Evolutionary conservation across 2,797 vertebrate genomes (phyloP).

Genomic region (Lutjanus argentimaculatus): DNA sequence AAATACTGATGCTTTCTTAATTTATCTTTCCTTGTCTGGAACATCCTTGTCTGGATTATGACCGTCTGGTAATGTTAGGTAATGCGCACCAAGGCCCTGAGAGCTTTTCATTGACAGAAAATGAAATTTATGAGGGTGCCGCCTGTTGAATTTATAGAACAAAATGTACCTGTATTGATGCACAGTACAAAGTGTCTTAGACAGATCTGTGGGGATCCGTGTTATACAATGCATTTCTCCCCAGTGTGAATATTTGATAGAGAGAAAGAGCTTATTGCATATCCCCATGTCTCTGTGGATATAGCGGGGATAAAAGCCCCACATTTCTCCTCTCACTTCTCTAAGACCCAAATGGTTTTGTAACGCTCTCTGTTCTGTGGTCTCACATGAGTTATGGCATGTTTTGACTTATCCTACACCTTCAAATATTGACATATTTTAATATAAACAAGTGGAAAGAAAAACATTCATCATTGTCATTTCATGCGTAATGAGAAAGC

Average conservation of each 20-base stretch:
- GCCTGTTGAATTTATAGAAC: slow-evolving; percentile 59
- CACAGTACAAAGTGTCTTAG: slow-evolving; percentile 51
- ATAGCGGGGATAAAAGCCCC: slow-evolving; percentile 71
- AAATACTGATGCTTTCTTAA: neutral
- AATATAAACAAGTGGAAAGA: slow-evolving; percentile 23
- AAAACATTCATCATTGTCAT: slow-evolving; percentile 45
- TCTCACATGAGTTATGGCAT: slow-evolving; percentile 49
- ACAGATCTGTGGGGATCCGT: slow-evolving; percentile 45
- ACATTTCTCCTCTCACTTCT: slow-evolving; percentile 63
- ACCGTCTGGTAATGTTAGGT: slow-evolving; percentile 2
- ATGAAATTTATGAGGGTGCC: slow-evolving; percentile 20
- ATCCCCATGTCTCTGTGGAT: slow-evolving; percentile 61
- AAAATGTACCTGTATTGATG: slow-evolving; percentile 65
- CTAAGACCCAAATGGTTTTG: slow-evolving; percentile 65
- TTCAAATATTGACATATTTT: slow-evolving; percentile 50
- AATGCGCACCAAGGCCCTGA: slow-evolving; percentile 4
- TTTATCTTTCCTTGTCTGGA: slow-evolving; percentile 16
- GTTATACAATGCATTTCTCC: slow-evolving; percentile 66
- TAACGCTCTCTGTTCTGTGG: slow-evolving; percentile 42
- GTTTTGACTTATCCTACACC: slow-evolving; percentile 34
- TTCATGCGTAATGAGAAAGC: slow-evolving; percentile 53
- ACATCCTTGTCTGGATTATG: slow-evolving; percentile 19
- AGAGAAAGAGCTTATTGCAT: slow-evolving; percentile 65
- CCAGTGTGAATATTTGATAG: slow-evolving; percentile 82
- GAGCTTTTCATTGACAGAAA: slow-evolving; percentile 40